A percentile compares a stretch with the other conserved stretches of the same genome.
Conservation (phyloP, 1,140 invertebrate species). For the Lasioglossum baleicum region DNA sequence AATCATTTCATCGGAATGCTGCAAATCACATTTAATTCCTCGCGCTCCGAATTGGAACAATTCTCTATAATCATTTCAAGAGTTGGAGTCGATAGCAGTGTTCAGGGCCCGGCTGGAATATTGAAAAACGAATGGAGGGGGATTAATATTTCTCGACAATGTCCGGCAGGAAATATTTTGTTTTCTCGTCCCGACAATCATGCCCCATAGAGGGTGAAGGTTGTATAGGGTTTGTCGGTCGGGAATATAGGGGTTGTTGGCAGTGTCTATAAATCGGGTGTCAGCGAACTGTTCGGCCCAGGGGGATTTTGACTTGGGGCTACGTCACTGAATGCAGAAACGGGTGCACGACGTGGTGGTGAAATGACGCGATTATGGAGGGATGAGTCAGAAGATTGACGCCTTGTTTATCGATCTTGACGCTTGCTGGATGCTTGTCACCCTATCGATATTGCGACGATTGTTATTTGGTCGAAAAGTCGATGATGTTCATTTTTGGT, state of each 20-base stretch:
- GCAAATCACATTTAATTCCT: too few species aligned
- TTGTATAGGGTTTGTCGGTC: not conserved
- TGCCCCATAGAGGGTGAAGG: not conserved
- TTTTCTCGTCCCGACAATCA: too few species aligned
- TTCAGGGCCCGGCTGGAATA: too few species aligned
- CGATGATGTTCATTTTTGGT: too few species aligned
- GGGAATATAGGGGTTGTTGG: slow-evolving; percentile 21
- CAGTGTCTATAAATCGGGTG: not conserved
- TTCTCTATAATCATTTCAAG: too few species aligned
- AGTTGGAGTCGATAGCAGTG: too few species aligned
- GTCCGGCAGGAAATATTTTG: too few species aligned
- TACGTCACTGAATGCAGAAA: slow-evolving; percentile 50
- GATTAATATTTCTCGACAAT: too few species aligned
- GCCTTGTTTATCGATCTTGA: slow-evolving; percentile 65
- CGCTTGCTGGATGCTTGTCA: slow-evolving; percentile 39
- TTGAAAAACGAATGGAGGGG: too few species aligned
- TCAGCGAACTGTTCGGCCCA: slow-evolving; percentile 11
- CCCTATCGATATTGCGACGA: slow-evolving; percentile 1
- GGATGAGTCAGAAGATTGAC: slow-evolving; percentile 66
- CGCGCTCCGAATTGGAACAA: too few species aligned
- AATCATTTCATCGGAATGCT: too few species aligned
- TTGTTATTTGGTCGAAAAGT: too few species aligned
- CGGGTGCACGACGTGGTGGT: slow-evolving; percentile 34
- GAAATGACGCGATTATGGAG: slow-evolving; percentile 55
- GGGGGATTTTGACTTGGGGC: slow-evolving; percentile 29